phyloP scores from a whole-genome alignment of 1,140 invertebrate genomes.

The Atta texana region DNA sequence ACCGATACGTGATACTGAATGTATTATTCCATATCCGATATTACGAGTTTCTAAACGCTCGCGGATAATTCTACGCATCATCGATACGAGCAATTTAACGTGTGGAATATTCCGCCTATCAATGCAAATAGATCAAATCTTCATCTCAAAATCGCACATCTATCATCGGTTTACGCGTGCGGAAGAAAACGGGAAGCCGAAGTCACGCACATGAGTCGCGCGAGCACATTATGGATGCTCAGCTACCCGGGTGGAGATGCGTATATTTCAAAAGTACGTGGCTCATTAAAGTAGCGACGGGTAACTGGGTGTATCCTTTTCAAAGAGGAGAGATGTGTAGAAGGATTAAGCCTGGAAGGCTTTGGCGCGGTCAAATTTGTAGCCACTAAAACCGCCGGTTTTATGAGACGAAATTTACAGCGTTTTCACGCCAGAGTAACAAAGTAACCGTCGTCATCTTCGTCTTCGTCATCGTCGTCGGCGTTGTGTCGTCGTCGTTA shows the following conservation, averaged over 20 bases:
- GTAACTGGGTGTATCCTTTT: constrained; percentile 64
- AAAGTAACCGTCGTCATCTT: constrained; percentile 74
- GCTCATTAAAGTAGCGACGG: constrained; percentile 82
- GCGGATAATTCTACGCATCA: constrained; percentile 18
- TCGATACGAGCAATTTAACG: background rate
- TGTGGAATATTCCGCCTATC: constrained; percentile 34
- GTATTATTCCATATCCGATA: background rate
- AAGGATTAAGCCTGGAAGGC: constrained; percentile 71
- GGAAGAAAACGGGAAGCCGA: constrained; percentile 38
- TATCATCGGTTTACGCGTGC: background rate
- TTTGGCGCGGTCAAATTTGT: constrained; percentile 81
- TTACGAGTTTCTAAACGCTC: background rate
- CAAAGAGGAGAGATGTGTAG: constrained; percentile 52
- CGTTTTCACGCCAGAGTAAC: constrained; percentile 83
- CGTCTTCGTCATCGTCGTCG: constrained; percentile 20
- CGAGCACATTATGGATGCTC: constrained; percentile 64
- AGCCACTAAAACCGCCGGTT: constrained; percentile 83
- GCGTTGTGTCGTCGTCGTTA: background rate
- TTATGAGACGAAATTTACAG: constrained; percentile 83
- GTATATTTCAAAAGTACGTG: constrained; percentile 83
- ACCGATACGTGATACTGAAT: background rate
- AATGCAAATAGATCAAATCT: constrained; percentile 19
- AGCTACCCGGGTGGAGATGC: constrained; percentile 67
- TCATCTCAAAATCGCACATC: constrained; percentile 1
- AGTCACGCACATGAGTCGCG: constrained; percentile 31